Conservation (phyloP, 2,888 invertebrate species). For the Chironomus riparius region DNA sequence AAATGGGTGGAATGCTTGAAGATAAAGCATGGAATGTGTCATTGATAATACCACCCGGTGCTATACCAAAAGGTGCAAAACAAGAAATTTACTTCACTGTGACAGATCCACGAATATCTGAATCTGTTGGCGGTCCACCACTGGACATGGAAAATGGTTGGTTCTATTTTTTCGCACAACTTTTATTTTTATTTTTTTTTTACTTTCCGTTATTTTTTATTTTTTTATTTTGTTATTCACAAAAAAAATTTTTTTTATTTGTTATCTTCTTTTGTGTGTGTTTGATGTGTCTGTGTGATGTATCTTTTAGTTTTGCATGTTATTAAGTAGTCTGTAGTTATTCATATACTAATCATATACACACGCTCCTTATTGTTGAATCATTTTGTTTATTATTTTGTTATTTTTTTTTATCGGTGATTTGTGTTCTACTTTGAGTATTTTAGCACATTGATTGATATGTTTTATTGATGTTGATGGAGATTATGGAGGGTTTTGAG, state of each 20-base stretch:
- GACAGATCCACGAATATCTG: conserved; percentile 62
- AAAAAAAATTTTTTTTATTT: conserved; percentile 12
- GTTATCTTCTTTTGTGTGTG: conserved; percentile 26
- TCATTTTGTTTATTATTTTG: background rate
- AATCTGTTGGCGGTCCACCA: conserved; percentile 70
- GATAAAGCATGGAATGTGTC: conserved; percentile 87
- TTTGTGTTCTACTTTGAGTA: background rate
- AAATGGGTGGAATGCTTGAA: conserved; percentile 70
- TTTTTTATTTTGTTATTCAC: conserved; percentile 26
- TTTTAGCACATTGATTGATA: background rate
- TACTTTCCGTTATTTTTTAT: conserved; percentile 29
- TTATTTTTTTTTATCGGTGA: background rate
- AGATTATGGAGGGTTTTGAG: too few species aligned
- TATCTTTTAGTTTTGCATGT: background rate
- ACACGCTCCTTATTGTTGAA: background rate
- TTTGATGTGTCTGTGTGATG: conserved; percentile 21
- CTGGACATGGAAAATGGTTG: conserved; percentile 85
- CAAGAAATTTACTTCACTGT: conserved; percentile 93
- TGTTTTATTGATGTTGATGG: too few species aligned
- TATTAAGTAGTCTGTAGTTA: background rate
- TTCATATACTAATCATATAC: background rate
- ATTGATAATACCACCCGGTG: conserved; percentile 79
- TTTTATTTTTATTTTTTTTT: conserved; percentile 30
- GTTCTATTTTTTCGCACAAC: conserved; percentile 31
- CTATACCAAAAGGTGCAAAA: conserved; percentile 68